Percentiles rank a stretch among this genome's conserved stretches.
Evolutionary conservation across 2,797 vertebrate genomes (phyloP).

Genomic region (Gymnocypris eckloni): DNA sequence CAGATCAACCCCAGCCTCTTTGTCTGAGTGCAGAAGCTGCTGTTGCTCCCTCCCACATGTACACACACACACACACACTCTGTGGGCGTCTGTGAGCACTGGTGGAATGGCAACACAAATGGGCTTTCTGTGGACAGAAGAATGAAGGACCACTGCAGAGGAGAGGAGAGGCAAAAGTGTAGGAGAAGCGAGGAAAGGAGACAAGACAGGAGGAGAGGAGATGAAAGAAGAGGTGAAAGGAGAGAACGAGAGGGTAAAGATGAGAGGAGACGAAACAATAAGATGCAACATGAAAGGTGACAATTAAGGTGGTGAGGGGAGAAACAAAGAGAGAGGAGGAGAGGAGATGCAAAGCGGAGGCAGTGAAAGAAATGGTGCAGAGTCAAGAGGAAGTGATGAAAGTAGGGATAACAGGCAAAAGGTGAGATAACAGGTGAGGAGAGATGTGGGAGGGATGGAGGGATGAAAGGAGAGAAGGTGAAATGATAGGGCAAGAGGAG

Average conservation of each 20-base stretch:
- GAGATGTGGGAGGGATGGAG: not conserved
- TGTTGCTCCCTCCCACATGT: constrained; percentile 75
- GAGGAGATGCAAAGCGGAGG: not conserved
- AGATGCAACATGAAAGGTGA: no score
- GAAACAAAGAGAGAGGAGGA: not conserved
- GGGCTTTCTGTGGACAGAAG: constrained; percentile 71
- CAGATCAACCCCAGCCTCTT: constrained; percentile 89
- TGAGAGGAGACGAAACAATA: not conserved
- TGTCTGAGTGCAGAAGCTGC: constrained; percentile 86
- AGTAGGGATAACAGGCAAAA: not conserved
- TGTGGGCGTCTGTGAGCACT: constrained; percentile 53
- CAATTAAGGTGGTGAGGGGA: not conserved
- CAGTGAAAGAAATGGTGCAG: not conserved
- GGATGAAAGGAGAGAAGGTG: not conserved
- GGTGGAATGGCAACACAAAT: constrained; percentile 63
- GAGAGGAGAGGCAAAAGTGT: not conserved
- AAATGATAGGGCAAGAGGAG: not conserved
- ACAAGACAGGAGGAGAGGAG: not conserved
- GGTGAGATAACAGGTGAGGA: not conserved
- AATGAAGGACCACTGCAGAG: constrained; percentile 58
- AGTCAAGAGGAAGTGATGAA: not conserved
- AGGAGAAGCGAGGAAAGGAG: not conserved
- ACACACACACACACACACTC: constrained; percentile 52
- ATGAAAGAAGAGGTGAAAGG: not conserved
- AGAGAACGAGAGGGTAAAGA: not conserved